Evolutionary conservation across 2,797 vertebrate species (phyloP), one percentile per base, ranked within the genome.

Genomic region (Anabas testudineus): DNA sequence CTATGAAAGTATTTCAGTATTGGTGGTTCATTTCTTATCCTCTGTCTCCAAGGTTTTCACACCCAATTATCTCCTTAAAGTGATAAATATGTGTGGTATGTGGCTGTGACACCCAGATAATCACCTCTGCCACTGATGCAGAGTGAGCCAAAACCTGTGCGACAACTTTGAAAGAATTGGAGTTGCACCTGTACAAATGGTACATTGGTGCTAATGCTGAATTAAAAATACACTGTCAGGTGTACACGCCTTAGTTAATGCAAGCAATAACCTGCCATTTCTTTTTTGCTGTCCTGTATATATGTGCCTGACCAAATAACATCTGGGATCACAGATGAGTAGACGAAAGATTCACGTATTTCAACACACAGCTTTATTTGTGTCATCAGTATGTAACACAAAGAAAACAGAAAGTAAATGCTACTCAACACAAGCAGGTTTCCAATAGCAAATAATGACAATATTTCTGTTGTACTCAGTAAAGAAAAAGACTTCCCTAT

Each of bases 41-140:
- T 18, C 56, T 53, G 67, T 82, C 73, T 84, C 64, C 34, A 24
- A 90, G 76, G 83, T 90, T 92, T 88, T 91, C 85, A 82, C 87
- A 90, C 82, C 81, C 80, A 90, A 90, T 93, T 89, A 92, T 90
- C 88, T 87, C 57, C 57, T 78, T 86, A 71, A 82, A 65, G 72
- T 92, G 86, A 91, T 90, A 84, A 87, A 88, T 91, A 81, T 74
- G 68, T 83, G 81, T 60, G 43, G 32, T 48, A 48, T 72, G 64
- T 16, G 55, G 63, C 79, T 86, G 78, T 78, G 85, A 67, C 82
- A 80, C 49, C 73, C 80, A 71, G 63, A 88, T 91, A 91, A 91
- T 90, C 89, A 87, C 79, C 62, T 74, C 52, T 26, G 37, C 67
- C 78, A 72, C 52, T 55, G 73, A 83, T 63, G 75, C 71, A 67